Evolutionary conservation across 2,797 vertebrate species (phyloP).

Genomic region (Platalea minor): DNA sequence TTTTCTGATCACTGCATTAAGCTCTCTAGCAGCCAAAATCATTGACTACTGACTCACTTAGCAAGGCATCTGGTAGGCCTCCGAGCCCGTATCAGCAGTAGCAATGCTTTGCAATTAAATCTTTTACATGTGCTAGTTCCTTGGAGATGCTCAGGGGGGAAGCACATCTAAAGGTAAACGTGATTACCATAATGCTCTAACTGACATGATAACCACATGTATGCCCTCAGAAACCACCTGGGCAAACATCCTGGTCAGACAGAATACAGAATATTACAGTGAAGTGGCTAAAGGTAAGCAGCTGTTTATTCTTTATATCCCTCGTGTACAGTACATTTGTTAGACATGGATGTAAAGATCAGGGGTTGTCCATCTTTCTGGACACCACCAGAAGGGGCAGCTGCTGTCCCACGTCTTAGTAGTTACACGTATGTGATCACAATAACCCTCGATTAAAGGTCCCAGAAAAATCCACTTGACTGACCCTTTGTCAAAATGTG

Average conservation of each 20-base stretch:
- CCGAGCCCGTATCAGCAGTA: background rate
- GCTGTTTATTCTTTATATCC: background rate
- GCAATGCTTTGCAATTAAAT: background rate
- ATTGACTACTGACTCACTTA: conserved; percentile 11
- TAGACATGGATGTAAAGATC: background rate
- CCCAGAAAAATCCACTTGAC: background rate
- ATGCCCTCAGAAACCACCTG: background rate
- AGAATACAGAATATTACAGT: background rate
- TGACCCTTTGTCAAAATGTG: background rate
- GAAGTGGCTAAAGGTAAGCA: background rate
- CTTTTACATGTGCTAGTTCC: background rate
- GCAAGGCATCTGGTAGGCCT: background rate
- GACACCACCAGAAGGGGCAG: background rate
- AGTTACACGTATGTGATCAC: background rate
- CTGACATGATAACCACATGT: background rate
- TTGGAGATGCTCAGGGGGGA: background rate
- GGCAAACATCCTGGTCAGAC: background rate
- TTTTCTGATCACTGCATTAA: background rate
- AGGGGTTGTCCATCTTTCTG: background rate
- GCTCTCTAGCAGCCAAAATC: background rate
- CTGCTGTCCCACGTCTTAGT: background rate
- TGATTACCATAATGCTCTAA: background rate
- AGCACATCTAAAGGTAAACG: background rate
- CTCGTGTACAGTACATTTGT: background rate
- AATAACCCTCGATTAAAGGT: background rate